phyloP scores from a whole-genome alignment of 2,113 vertebrate species.

The Melospiza georgiana region DNA sequence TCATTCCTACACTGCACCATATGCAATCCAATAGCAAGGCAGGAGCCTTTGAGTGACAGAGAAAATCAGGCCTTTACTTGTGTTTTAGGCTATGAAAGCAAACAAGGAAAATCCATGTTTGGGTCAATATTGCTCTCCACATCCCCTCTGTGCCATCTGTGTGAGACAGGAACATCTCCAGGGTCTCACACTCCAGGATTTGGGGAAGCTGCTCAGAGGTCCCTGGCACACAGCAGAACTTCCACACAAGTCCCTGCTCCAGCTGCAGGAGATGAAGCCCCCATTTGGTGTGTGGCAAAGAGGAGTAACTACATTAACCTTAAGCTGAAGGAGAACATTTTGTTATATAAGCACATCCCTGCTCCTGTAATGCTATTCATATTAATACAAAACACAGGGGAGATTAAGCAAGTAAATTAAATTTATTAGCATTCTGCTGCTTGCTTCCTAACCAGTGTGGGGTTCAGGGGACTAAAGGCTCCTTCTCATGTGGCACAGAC shows the following conservation, averaged over 20 bases:
- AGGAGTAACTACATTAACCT: not conserved
- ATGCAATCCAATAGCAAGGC: not conserved
- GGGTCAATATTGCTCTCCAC: not conserved
- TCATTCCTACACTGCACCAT: not conserved
- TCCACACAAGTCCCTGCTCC: not conserved
- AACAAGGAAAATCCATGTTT: not conserved
- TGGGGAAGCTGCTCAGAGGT: not conserved
- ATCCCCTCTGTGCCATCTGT: not conserved
- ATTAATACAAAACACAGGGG: slow-evolving; percentile 16
- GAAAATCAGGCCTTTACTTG: not conserved
- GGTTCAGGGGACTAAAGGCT: not conserved
- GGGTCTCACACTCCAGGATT: not conserved
- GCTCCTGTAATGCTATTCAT: slow-evolving; percentile 13
- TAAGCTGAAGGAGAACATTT: slow-evolving; percentile 25
- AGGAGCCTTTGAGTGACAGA: not conserved
- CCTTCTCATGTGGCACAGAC: not conserved
- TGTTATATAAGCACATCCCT: slow-evolving; percentile 29
- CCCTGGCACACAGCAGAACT: not conserved
- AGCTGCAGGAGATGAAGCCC: not conserved
- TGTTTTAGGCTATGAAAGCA: not conserved
- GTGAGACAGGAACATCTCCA: not conserved
- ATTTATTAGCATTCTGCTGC: slow-evolving; percentile 29
- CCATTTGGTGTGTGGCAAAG: not conserved
- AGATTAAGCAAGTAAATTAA: slow-evolving; percentile 44
- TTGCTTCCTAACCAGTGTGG: not conserved